Percentiles rank a stretch among this genome's conserved stretches.
Conservation (phyloP, 2,888 invertebrate genomes). For the Archips xylosteana region DNA sequence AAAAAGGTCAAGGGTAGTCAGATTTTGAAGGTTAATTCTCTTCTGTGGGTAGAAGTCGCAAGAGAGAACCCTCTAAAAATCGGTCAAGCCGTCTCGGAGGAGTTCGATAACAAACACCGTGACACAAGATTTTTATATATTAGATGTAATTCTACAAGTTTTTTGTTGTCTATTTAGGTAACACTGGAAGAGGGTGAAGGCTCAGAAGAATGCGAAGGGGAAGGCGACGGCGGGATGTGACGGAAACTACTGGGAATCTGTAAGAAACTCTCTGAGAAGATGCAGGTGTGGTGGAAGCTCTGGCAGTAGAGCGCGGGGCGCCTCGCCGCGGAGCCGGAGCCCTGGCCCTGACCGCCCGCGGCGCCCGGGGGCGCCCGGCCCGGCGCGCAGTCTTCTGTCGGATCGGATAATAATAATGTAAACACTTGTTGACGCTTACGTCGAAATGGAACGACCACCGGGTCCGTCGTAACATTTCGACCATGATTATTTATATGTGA, state of each 20-base stretch:
- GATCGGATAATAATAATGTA: conserved; percentile 69
- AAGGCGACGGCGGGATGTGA: conserved; percentile 92
- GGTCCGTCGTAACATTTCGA: conserved; percentile 78
- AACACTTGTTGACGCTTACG: conserved; percentile 82
- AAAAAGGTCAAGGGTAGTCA: too few relatives aligned
- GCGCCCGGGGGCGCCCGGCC: conserved; percentile 50
- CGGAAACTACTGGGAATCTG: conserved; percentile 96
- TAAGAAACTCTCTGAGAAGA: conserved; percentile 95
- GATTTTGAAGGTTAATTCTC: too few relatives aligned
- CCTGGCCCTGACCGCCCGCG: conserved; percentile 44
- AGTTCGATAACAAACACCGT: too few relatives aligned
- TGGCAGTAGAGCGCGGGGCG: conserved; percentile 84
- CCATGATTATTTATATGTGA: conserved; percentile 79
- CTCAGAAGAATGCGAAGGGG: conserved; percentile 85
- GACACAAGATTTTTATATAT: background rate
- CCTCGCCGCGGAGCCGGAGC: conserved; percentile 49
- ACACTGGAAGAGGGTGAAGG: conserved; percentile 95
- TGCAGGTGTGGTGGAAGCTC: conserved; percentile 95
- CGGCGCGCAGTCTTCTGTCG: conserved; percentile 43
- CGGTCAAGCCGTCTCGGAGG: too few relatives aligned
- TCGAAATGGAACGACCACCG: conserved; percentile 76
- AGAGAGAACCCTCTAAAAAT: too few relatives aligned
- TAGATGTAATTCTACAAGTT: background rate
- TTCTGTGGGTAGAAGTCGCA: too few relatives aligned
- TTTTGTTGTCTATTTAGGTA: conserved; percentile 81